Evolutionary conservation across 2,888 invertebrate genomes (phyloP).

Genomic region (Cheilosia grossa): DNA sequence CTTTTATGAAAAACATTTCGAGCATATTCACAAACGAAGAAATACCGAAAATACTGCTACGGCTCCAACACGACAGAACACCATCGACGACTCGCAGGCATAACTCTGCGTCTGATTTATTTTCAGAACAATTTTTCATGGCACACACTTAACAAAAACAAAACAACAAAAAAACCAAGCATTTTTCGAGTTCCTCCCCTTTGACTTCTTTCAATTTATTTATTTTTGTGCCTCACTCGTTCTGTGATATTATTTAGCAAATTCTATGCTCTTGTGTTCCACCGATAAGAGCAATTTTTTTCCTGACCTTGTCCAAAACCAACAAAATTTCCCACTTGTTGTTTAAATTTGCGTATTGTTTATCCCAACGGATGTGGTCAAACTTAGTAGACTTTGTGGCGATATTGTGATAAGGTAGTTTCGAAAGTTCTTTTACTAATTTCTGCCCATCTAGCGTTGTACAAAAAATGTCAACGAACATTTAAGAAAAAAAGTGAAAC

Average conservation of each 20-base stretch:
- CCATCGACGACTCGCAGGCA: not conserved
- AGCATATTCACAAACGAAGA: conserved; percentile 22
- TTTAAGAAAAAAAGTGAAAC: not conserved
- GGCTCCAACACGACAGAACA: not conserved
- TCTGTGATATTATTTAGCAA: conserved; percentile 3
- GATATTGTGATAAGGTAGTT: conserved; percentile 37
- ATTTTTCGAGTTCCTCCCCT: conserved; percentile 15
- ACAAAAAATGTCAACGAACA: conserved; percentile 16
- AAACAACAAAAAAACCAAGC: not conserved
- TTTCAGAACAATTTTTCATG: conserved; percentile 56
- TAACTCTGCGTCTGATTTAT: conserved; percentile 47
- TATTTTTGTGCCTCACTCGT: not conserved
- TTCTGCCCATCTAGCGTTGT: not conserved
- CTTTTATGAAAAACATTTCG: not conserved
- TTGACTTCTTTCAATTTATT: not conserved
- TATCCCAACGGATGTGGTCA: conserved; percentile 13
- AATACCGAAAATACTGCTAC: conserved; percentile 37
- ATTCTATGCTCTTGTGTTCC: not conserved
- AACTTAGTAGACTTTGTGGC: conserved; percentile 54
- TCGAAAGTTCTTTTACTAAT: conserved; percentile 3
- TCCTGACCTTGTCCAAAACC: conserved; percentile 30
- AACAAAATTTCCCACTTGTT: not conserved
- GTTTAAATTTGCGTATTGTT: not conserved
- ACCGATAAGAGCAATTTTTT: not conserved
- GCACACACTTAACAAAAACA: not conserved